Conservation (phyloP, 2,888 invertebrate genomes). For the Stenodera caucasica region DNA sequence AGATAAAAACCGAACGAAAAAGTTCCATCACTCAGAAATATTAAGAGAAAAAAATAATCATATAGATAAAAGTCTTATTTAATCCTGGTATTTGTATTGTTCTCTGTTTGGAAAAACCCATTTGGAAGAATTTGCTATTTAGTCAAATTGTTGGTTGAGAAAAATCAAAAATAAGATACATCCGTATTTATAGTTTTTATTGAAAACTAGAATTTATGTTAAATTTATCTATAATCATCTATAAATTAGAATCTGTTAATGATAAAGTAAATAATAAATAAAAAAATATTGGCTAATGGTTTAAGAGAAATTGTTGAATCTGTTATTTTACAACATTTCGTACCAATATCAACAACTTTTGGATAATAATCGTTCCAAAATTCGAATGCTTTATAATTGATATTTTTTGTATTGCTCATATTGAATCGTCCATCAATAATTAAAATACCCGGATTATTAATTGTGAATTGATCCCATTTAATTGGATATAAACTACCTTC, state of each 20-base stretch:
- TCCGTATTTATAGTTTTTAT: constrained; percentile 1
- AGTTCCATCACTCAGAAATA: no score
- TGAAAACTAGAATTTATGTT: constrained; percentile 13
- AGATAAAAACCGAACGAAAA: no score
- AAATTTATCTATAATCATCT: not conserved
- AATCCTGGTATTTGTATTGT: no score
- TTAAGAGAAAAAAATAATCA: no score
- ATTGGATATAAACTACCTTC: constrained; percentile 69
- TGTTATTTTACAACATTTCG: constrained; percentile 71
- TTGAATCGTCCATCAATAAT: constrained; percentile 77
- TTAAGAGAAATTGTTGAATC: constrained; percentile 24
- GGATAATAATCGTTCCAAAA: constrained; percentile 88
- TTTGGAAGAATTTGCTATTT: no score
- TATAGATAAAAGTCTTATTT: no score
- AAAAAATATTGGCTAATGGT: not conserved
- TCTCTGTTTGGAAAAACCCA: no score
- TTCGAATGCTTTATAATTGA: constrained; percentile 76
- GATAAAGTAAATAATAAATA: not conserved
- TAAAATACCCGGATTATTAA: constrained; percentile 69
- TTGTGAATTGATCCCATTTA: constrained; percentile 73
- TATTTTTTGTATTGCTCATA: constrained; percentile 68
- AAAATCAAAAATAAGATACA: no score
- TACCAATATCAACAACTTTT: constrained; percentile 70
- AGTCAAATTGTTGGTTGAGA: no score
- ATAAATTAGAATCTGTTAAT: not conserved